Percentiles rank a stretch among this genome's conserved stretches.
These are phyloP conservation scores for Pachyramphus minor DNA, from an alignment of 2,113 vertebrate genomes.

Conservation along the genomic window DNA sequence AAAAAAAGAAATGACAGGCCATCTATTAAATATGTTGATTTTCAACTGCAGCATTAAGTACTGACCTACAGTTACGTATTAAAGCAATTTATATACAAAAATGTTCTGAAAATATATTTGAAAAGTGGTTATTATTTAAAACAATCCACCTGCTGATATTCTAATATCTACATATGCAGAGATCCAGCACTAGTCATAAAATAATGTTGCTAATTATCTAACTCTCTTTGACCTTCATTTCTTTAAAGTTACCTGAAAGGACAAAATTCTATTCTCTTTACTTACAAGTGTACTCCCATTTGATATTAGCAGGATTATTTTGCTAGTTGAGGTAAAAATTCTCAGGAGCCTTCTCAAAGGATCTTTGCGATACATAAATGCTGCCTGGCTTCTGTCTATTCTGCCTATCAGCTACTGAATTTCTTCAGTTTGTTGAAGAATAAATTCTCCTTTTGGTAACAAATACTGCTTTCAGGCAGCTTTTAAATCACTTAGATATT, in stretches of 20 bases:
- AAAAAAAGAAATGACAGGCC: background rate
- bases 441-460: background rate
- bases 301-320: background rate
- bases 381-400: background rate
- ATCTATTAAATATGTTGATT: background rate
- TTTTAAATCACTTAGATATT: background rate
- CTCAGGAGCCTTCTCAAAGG: background rate
- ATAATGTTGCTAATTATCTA: background rate
- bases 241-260: background rate
- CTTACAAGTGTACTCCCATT: background rate
- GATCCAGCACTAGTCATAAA: background rate
- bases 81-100: background rate
- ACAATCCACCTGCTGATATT: background rate
- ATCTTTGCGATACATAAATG: background rate
- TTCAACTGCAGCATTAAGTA: background rate
- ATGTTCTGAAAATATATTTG: background rate
- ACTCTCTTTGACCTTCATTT: background rate
- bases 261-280: background rate
- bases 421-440: background rate
- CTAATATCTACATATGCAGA: background rate
- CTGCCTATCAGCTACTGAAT: background rate
- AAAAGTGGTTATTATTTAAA: background rate
- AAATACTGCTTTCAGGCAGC: background rate
- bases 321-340: background rate
- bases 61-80: background rate